Base-by-base conservation (phyloP, 2,888 invertebrate genomes). In the Agelastica alni region DNA sequence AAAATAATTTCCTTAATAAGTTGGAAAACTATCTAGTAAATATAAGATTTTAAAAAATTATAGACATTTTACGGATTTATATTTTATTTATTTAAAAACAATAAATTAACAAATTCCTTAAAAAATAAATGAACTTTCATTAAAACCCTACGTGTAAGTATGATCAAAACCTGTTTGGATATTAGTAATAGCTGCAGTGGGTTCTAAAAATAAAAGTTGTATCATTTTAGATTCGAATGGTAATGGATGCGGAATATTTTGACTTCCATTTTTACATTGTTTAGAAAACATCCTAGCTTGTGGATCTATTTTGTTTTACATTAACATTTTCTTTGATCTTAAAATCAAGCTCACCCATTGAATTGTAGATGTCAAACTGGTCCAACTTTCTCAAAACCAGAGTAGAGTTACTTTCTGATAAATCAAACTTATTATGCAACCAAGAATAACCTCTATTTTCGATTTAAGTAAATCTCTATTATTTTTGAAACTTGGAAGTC, bases 361-460 rank as follows among this genome's bases (percentile, higher is more conserved):
- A 5, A 22, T 22, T 22, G 7, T 22, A 22, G 22, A 22, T 22
- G 7, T 22, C 22, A 22, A 22, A 5, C 22, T 22, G 4, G 16
- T 46, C 34, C 12, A 46, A 17, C n/a, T 46, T 31, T 17, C 32
- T 46, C 17, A 32, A 46, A 46, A 46, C 17, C 6, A 12, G 9
- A n/a, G n/a, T 18, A 5, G 17, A 2, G 16, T 13, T 16, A 18
- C n/a, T 13, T 16, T 32, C 46, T 31, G 10, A 16, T 34, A 46
- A 46, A 46, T n/a, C 18, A 46, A 31, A 34, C 46, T 32, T 46
- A 18, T 31, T 31, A 46, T 46, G 30, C 16, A 46, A 34, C 46
- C 46, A 12, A 4, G 10, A 13, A 46, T 30, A 10, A 46, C 32
- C 22, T 46, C 34, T 9, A 46, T 14, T 16, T 46, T 32, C 12